Percentiles rank a stretch among this genome's conserved stretches.
These are phyloP conservation scores for Synergus umbraculus DNA, from an alignment of 2,888 invertebrate genomes.

Conservation along the genomic window DNA sequence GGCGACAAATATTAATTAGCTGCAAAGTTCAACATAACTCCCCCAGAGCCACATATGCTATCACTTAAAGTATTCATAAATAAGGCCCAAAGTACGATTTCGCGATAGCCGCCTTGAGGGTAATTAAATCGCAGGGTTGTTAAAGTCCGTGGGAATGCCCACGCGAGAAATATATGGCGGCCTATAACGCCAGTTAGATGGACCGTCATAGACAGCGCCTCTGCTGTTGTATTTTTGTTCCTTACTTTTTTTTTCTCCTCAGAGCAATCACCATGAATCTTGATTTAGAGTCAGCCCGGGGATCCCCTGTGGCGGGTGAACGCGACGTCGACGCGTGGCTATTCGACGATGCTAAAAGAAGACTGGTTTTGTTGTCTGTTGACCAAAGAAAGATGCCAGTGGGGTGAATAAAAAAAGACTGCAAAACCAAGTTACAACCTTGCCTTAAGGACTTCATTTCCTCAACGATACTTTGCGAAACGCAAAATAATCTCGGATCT, in stretches of 20 bases:
- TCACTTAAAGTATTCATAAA: slow-evolving; percentile 71
- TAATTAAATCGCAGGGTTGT: slow-evolving; percentile 68
- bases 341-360: slow-evolving; percentile 48
- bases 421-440: slow-evolving; percentile 23
- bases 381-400: slow-evolving; percentile 27
- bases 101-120: slow-evolving; percentile 66
- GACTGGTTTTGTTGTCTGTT: slow-evolving; percentile 42
- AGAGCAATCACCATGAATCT: slow-evolving; percentile 58
- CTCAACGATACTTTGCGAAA: background rate
- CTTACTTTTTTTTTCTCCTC: slow-evolving; percentile 48
- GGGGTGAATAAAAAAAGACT: slow-evolving; percentile 24
- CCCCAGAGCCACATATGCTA: slow-evolving; percentile 49
- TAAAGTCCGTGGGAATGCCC: slow-evolving; percentile 64
- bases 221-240: slow-evolving; percentile 41
- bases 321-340: slow-evolving; percentile 55
- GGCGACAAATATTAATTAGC: slow-evolving; percentile 76
- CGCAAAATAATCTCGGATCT: background rate
- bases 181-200: slow-evolving; percentile 25
- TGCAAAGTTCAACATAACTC: slow-evolving; percentile 59
- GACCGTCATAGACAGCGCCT: slow-evolving; percentile 35
- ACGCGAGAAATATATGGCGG: slow-evolving; percentile 60
- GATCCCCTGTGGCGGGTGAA: slow-evolving; percentile 52
- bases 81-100: slow-evolving; percentile 69
- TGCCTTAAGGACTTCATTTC: slow-evolving; percentile 25
- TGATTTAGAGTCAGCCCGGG: slow-evolving; percentile 51